phyloP scores from a whole-genome alignment of 2,888 invertebrate species.

The Heliothis peltigera region DNA sequence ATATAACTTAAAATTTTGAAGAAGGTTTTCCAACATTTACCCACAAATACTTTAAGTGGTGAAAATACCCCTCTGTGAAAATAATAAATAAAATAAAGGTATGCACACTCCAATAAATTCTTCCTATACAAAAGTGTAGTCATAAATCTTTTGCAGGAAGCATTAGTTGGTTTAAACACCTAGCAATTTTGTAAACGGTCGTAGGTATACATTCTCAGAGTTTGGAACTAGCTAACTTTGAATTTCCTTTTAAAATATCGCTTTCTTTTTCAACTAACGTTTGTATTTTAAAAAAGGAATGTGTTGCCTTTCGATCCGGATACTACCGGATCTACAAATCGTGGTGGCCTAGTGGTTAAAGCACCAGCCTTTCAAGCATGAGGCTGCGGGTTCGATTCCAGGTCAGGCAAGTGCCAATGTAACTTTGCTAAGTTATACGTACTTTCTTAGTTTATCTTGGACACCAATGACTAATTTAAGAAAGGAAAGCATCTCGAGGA shows the following conservation, averaged over 20 bases:
- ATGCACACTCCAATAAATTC: slow-evolving; percentile 36
- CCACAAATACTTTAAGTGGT: slow-evolving; percentile 5
- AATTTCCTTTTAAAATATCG: slow-evolving; percentile 37
- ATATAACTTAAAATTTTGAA: slow-evolving; percentile 14
- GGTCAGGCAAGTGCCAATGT: no score
- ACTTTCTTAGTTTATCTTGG: no score
- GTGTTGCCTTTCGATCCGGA: no score
- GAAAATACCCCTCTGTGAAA: slow-evolving; percentile 23
- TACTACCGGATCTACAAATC: no score
- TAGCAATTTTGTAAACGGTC: slow-evolving; percentile 33
- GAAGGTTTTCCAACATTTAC: slow-evolving; percentile 8
- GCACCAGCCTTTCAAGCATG: no score
- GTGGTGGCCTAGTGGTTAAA: no score
- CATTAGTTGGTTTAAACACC: slow-evolving; percentile 48
- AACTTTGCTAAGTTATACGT: no score
- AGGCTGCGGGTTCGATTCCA: no score
- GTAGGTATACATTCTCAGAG: slow-evolving; percentile 26
- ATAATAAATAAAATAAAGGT: slow-evolving; percentile 21
- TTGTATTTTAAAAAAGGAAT: not conserved
- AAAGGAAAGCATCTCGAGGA: no score
- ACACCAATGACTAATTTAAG: no score
- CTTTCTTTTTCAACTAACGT: not conserved
- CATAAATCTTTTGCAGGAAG: slow-evolving; percentile 51
- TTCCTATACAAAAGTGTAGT: slow-evolving; percentile 28
- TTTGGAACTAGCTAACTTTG: slow-evolving; percentile 25